Evolutionary conservation across 2,888 invertebrate species (phyloP).

Genomic region (Cephus rjabovi): DNA sequence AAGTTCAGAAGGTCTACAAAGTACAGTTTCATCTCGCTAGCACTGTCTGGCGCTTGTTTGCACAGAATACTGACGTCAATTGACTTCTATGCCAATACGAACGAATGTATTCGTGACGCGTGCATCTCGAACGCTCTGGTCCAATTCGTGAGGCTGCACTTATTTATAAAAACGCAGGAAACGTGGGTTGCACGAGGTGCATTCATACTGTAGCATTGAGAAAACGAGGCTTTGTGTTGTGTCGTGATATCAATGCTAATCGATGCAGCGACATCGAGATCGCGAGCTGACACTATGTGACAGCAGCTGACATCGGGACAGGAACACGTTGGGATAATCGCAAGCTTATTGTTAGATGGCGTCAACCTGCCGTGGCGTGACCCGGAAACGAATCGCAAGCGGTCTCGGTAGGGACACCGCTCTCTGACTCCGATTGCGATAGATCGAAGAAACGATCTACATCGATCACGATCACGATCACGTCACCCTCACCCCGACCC

Average conservation of each 20-base stretch:
- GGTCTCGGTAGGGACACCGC: slow-evolving; percentile 13
- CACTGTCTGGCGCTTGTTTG: not conserved
- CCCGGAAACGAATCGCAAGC: slow-evolving; percentile 52
- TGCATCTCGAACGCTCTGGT: not conserved
- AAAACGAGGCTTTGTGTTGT: not conserved
- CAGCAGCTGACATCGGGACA: slow-evolving; percentile 3
- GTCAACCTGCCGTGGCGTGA: slow-evolving; percentile 61
- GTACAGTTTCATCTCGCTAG: not conserved
- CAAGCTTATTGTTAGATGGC: slow-evolving; percentile 23
- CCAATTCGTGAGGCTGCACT: not conserved
- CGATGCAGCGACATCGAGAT: slow-evolving; percentile 48
- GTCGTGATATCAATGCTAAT: slow-evolving; percentile 50
- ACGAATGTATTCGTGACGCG: not conserved
- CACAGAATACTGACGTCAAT: not conserved
- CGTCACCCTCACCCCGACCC: slow-evolving; percentile 45
- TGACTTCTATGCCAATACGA: not conserved
- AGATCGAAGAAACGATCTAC: slow-evolving; percentile 40
- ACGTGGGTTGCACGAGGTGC: not conserved
- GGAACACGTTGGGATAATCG: not conserved
- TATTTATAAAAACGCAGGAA: not conserved
- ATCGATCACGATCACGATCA: slow-evolving; percentile 64
- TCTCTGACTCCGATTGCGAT: slow-evolving; percentile 10
- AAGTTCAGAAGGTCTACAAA: not conserved
- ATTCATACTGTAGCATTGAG: not conserved
- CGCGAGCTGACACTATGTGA: slow-evolving; percentile 39